phyloP scores from a whole-genome alignment of 1,140 invertebrate species.

The Dendroctonus ponderosae region DNA sequence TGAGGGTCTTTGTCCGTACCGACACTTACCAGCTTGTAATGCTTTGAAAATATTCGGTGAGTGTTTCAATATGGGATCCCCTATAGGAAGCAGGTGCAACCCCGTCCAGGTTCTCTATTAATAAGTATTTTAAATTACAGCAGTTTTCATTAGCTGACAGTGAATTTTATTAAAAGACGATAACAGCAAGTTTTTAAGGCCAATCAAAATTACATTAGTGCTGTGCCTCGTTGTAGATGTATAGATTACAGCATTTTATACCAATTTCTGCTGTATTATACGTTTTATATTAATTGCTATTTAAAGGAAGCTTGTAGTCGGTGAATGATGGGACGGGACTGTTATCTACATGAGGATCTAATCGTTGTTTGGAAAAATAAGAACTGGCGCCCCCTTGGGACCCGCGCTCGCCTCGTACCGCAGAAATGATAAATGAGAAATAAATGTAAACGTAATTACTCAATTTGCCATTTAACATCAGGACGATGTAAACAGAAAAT shows the following conservation, averaged over 20 bases:
- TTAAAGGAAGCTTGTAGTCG: slow-evolving; percentile 22
- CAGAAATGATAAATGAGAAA: slow-evolving; percentile 29
- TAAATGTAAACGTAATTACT: slow-evolving; percentile 33
- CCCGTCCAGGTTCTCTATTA: slow-evolving; percentile 16
- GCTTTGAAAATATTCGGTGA: too few relatives aligned
- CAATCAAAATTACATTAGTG: slow-evolving; percentile 36
- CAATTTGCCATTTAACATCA: slow-evolving; percentile 21
- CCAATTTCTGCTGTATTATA: slow-evolving; percentile 28
- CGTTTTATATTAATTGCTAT: slow-evolving; percentile 31
- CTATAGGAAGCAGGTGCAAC: slow-evolving; percentile 27
- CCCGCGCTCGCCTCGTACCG: background rate
- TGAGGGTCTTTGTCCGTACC: too few relatives aligned
- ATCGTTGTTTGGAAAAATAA: slow-evolving; percentile 18
- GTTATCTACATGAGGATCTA: slow-evolving; percentile 29
- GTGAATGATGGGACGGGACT: slow-evolving; percentile 12
- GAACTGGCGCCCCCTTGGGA: background rate
- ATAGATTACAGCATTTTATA: slow-evolving; percentile 27
- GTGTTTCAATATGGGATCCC: too few relatives aligned
- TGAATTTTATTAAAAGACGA: slow-evolving; percentile 35
- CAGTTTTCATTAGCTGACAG: slow-evolving; percentile 27
- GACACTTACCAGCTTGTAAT: too few relatives aligned
- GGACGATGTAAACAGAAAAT: slow-evolving; percentile 17
- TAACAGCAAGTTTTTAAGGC: slow-evolving; percentile 29
- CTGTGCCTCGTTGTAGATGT: slow-evolving; percentile 18
- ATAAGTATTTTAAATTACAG: slow-evolving; percentile 34